These are phyloP conservation scores for Oreochromis spilurus DNA, from an alignment of 2,113 vertebrate genomes.

Conservation along the genomic window DNA sequence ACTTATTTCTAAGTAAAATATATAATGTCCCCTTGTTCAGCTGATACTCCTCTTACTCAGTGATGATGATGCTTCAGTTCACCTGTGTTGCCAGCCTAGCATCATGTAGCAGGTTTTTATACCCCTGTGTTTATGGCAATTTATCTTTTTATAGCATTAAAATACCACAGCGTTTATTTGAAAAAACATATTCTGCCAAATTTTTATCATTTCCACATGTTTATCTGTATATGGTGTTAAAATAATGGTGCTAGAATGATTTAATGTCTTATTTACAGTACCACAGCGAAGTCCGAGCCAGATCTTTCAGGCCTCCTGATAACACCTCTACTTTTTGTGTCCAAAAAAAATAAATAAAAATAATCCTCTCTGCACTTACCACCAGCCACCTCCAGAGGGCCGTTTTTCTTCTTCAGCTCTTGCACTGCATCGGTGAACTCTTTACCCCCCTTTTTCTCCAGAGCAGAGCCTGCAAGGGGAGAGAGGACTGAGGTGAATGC, in stretches of 20 bases:
- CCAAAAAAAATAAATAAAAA: not conserved
- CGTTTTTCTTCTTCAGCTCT: constrained; percentile 94
- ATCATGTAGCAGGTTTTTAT: not conserved
- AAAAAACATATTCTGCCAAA: not conserved
- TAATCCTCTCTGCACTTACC: constrained; percentile 68
- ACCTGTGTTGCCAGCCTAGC: not conserved
- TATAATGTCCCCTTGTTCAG: not conserved
- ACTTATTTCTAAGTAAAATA: not conserved
- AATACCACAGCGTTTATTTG: not conserved
- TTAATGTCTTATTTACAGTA: not conserved
- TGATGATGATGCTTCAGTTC: not conserved
- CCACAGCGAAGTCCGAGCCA: fast-evolving
- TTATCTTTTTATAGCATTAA: not conserved
- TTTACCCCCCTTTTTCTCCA: constrained; percentile 97
- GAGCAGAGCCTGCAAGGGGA: constrained; percentile 80
- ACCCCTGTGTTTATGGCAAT: not conserved
- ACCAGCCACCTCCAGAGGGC: constrained; percentile 92
- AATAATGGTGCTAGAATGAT: not conserved
- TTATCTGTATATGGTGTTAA: not conserved
- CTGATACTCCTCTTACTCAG: not conserved
- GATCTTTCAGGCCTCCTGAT: not conserved
- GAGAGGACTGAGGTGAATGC: constrained; percentile 27
- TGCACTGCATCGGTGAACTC: constrained; percentile 88
- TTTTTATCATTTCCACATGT: not conserved
- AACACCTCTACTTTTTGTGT: not conserved